Evolutionary conservation across 2,113 vertebrate species (phyloP).

Genomic region (Atrichornis clamosus): DNA sequence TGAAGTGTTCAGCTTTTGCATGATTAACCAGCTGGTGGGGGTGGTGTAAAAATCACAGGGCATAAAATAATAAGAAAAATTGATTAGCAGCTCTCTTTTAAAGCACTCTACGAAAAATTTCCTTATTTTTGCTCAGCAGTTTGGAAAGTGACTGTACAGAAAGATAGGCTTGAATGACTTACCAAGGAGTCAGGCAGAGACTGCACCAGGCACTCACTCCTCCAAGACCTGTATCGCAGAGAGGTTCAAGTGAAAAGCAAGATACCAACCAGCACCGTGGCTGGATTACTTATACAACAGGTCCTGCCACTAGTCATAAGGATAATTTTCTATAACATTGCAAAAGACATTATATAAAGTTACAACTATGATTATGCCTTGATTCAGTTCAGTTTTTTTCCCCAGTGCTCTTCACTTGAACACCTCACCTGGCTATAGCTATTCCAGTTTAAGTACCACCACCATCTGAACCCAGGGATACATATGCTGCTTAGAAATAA

Average conservation of each 20-base stretch:
- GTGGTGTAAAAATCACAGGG: slow-evolving; percentile 87
- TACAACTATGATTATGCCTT: slow-evolving; percentile 37
- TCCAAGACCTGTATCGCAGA: slow-evolving; percentile 35
- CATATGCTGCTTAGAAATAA: slow-evolving; percentile 29
- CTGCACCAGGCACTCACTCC: neutral
- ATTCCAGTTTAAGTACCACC: slow-evolving; percentile 25
- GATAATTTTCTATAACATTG: slow-evolving; percentile 58
- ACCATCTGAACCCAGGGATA: slow-evolving; percentile 16
- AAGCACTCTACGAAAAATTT: slow-evolving; percentile 71
- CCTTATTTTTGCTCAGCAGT: slow-evolving; percentile 46
- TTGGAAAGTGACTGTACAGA: slow-evolving; percentile 37
- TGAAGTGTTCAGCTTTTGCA: slow-evolving; percentile 93
- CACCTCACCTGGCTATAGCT: slow-evolving; percentile 46
- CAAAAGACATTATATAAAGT: slow-evolving; percentile 38
- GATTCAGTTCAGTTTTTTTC: slow-evolving; percentile 53
- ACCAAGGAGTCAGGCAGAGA: slow-evolving; percentile 31
- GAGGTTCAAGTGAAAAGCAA: slow-evolving; percentile 45
- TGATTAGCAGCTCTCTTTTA: slow-evolving; percentile 89
- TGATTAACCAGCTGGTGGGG: slow-evolving; percentile 94
- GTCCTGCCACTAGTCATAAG: slow-evolving; percentile 53
- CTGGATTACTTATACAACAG: slow-evolving; percentile 41
- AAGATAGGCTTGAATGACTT: slow-evolving; percentile 45
- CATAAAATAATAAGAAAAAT: slow-evolving; percentile 94
- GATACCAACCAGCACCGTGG: slow-evolving; percentile 9
- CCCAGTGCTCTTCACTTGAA: neutral